Percentiles rank a stretch among this genome's conserved stretches.
Evolutionary conservation across 2,113 vertebrate genomes (phyloP).

Genomic region (Brachypodius melanocephalos): DNA sequence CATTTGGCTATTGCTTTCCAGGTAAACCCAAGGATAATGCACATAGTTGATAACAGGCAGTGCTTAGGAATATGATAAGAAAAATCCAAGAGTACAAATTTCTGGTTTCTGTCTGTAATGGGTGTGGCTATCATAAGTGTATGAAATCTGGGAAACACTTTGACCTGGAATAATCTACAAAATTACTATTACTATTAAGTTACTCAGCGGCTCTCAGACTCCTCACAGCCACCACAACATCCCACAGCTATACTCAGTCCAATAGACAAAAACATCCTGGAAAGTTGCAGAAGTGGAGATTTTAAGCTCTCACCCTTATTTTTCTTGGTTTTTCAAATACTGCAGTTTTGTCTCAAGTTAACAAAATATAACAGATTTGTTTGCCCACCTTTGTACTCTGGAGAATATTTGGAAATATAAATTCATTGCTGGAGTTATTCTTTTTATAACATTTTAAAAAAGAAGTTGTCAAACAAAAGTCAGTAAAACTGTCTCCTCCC

Average conservation of each 20-base stretch:
- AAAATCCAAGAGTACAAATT: not conserved
- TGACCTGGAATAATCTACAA: not conserved
- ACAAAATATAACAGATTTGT: fast-evolving
- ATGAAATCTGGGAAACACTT: not conserved
- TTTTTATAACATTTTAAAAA: not conserved
- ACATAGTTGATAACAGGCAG: not conserved
- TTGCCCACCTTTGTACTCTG: not conserved
- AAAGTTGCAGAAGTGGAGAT: not conserved
- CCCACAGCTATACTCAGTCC: not conserved
- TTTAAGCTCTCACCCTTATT: not conserved
- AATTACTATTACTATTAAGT: not conserved
- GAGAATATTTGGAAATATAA: not conserved
- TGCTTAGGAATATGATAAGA: not conserved
- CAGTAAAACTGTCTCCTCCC: not conserved
- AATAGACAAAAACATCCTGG: not conserved
- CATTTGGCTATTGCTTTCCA: not conserved
- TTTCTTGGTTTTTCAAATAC: not conserved
- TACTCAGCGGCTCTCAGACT: not conserved
- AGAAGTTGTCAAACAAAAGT: not conserved
- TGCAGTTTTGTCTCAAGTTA: not conserved
- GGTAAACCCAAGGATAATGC: not conserved
- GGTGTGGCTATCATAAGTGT: not conserved
- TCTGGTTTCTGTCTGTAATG: not conserved
- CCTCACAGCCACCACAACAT: not conserved
- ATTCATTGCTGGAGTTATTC: not conserved